These are phyloP conservation scores for Megaceryle alcyon DNA, from an alignment of 2,797 vertebrate genomes.

Conservation along the genomic window DNA sequence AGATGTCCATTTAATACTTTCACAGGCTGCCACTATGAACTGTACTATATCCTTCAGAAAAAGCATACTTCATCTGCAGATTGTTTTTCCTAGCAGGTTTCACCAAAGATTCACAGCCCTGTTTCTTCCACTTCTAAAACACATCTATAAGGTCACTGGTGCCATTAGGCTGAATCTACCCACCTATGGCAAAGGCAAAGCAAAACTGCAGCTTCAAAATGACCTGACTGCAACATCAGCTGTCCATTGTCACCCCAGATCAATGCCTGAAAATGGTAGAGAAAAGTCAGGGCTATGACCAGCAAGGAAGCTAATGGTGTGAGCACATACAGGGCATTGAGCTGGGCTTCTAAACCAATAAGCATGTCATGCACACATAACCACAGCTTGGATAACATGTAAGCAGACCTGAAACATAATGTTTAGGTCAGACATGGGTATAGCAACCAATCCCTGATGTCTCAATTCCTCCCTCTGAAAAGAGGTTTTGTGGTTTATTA, in stretches of 20 bases:
- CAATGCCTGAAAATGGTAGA: background rate
- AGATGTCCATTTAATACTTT: background rate
- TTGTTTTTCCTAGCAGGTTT: background rate
- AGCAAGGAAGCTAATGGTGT: background rate
- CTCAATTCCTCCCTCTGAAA: background rate
- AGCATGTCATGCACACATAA: fast-evolving
- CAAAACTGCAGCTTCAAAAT: background rate
- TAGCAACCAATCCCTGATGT: background rate
- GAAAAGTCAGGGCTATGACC: background rate
- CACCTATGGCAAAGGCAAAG: background rate
- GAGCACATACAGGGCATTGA: background rate
- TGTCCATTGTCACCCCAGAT: background rate
- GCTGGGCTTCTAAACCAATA: background rate
- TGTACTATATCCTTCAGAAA: background rate
- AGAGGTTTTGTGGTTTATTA: background rate
- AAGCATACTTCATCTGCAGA: background rate
- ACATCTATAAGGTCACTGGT: background rate
- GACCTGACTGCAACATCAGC: background rate
- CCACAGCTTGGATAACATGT: background rate
- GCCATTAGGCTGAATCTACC: background rate
- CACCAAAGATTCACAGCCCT: background rate
- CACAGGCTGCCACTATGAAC: background rate
- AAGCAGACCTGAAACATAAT: background rate
- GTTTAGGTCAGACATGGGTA: background rate
- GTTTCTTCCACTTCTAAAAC: background rate